These are phyloP conservation scores for Cynaeus angustus DNA, from an alignment of 2,888 invertebrate species.

Conservation along the genomic window DNA sequence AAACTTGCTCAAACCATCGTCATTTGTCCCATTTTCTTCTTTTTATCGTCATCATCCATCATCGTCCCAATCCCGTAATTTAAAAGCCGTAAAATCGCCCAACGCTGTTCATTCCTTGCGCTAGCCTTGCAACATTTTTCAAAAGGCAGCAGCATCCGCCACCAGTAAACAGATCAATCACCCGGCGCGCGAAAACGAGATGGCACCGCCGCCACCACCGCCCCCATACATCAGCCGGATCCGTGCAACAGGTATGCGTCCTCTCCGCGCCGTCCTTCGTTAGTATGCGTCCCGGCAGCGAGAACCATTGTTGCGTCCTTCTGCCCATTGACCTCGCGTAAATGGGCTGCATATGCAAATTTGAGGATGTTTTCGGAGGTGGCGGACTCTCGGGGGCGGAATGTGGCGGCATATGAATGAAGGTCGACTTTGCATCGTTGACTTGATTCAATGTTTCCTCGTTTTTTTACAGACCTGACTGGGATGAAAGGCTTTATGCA, in stretches of 20 bases:
- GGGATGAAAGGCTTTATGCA: slow-evolving; percentile 41
- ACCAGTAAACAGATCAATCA: slow-evolving; percentile 43
- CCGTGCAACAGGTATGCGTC: slow-evolving; percentile 39
- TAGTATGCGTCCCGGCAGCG: slow-evolving; percentile 33
- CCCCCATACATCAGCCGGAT: slow-evolving; percentile 30
- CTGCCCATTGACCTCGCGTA: slow-evolving; percentile 26
- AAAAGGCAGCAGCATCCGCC: slow-evolving; percentile 29
- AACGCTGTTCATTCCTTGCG: slow-evolving; percentile 14
- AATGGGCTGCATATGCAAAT: slow-evolving; percentile 39
- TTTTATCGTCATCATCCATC: slow-evolving; percentile 31
- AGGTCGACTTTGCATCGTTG: slow-evolving; percentile 32
- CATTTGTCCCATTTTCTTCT: slow-evolving; percentile 22
- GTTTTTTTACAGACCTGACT: slow-evolving; percentile 10
- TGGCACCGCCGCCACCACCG: slow-evolving; percentile 18
- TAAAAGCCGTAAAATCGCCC: slow-evolving; percentile 41
- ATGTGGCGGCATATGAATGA: slow-evolving; percentile 27
- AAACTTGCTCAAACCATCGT: slow-evolving; percentile 2
- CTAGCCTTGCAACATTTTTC: slow-evolving; percentile 28
- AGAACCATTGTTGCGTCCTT: slow-evolving; percentile 23
- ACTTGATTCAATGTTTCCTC: slow-evolving; percentile 37
- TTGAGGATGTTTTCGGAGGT: slow-evolving; percentile 21
- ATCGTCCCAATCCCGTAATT: slow-evolving; percentile 37
- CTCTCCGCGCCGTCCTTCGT: slow-evolving; percentile 18
- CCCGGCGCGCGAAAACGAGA: slow-evolving; percentile 25
- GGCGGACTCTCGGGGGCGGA: slow-evolving; percentile 18